These are phyloP conservation scores for Elephas maximus DNA, from an alignment of 2,113 vertebrate genomes.

Conservation along the genomic window DNA sequence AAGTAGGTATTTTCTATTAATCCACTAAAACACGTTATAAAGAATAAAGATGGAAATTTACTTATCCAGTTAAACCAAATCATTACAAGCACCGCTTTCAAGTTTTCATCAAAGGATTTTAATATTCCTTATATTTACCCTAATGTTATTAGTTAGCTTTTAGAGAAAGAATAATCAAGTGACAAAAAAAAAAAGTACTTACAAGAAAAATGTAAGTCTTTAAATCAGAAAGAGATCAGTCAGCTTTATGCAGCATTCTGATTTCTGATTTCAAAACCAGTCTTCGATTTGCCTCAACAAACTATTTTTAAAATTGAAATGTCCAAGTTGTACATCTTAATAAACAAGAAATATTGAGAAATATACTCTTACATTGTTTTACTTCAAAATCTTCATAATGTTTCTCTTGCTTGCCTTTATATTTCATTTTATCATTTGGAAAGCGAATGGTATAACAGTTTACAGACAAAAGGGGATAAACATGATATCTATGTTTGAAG, in stretches of 20 bases:
- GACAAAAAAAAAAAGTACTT: background rate
- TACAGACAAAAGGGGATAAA: fast-evolving
- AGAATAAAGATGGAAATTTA: conserved; percentile 58
- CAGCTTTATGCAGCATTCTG: background rate
- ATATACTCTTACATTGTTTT: background rate
- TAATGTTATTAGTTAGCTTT: conserved; percentile 19
- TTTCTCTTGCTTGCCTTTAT: background rate
- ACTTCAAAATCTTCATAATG: background rate
- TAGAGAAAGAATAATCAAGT: background rate
- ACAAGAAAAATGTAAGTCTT: background rate
- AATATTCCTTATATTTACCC: background rate
- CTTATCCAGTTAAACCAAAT: conserved; percentile 35
- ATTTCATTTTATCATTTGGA: background rate
- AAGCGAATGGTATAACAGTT: background rate
- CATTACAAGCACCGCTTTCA: conserved; percentile 39
- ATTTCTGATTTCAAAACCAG: background rate
- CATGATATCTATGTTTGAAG: background rate
- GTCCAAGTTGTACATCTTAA: background rate
- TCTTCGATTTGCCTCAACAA: background rate
- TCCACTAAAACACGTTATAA: conserved; percentile 54
- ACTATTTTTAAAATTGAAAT: conserved; percentile 10
- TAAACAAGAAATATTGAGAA: background rate
- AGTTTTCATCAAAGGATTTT: conserved; percentile 60
- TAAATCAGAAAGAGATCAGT: background rate
- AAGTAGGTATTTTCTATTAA: conserved; percentile 40